These are phyloP conservation scores for Pocillopora verrucosa DNA, from an alignment of 64 coral and sea anemone species.

Conservation along the genomic window DNA sequence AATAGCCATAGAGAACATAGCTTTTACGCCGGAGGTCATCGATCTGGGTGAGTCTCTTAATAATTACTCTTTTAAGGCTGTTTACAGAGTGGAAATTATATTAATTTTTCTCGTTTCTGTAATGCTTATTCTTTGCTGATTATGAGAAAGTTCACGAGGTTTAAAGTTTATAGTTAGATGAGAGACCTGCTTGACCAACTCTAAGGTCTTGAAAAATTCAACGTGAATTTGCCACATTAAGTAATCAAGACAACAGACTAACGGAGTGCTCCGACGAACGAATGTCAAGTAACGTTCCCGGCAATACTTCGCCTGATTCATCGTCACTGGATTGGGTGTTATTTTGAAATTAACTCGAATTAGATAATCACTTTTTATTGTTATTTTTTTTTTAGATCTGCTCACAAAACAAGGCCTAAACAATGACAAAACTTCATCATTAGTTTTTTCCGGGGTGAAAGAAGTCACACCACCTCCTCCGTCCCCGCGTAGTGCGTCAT, in stretches of 20 bases:
- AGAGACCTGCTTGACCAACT: too few relatives aligned
- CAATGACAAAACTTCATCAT: not conserved
- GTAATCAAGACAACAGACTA: too few relatives aligned
- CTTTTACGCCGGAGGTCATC: not conserved
- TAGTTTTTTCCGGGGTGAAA: slow-evolving; percentile 18
- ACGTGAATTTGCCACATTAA: too few relatives aligned
- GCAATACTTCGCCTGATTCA: too few relatives aligned
- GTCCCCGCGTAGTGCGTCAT: slow-evolving; percentile 25
- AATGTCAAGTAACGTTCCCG: too few relatives aligned
- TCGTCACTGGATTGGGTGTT: too few relatives aligned
- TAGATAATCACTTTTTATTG: not conserved
- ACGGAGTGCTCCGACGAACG: too few relatives aligned
- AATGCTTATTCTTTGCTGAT: not conserved
- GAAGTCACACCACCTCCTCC: slow-evolving; percentile 16
- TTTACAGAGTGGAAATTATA: not conserved
- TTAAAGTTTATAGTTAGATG: too few relatives aligned
- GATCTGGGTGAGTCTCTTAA: not conserved
- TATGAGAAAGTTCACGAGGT: too few relatives aligned
- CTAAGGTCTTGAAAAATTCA: too few relatives aligned
- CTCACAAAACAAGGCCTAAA: not conserved
- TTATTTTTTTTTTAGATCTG: slow-evolving; percentile 11
- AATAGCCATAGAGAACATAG: not conserved
- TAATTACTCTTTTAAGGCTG: not conserved
- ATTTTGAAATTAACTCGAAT: too few relatives aligned
- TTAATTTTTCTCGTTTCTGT: not conserved